These are phyloP conservation scores for Acrobasis repandana DNA, from an alignment of 2,888 invertebrate genomes.

Conservation along the genomic window DNA sequence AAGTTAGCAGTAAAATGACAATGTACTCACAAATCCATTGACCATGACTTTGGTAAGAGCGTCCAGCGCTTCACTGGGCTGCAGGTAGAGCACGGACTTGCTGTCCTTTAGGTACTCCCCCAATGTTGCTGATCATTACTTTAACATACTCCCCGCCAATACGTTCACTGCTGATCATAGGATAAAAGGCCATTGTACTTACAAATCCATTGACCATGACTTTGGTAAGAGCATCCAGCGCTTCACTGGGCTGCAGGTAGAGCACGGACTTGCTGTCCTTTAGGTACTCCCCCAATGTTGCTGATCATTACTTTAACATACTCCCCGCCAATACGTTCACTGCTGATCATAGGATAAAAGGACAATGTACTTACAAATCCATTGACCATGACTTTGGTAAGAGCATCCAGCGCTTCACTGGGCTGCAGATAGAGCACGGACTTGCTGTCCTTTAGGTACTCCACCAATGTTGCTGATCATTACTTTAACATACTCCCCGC, in stretches of 20 bases:
- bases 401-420: slow-evolving; percentile 92
- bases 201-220: slow-evolving; percentile 96
- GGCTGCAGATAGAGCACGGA: slow-evolving; percentile 93
- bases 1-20: too few species aligned
- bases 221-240: slow-evolving; percentile 93
- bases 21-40: slow-evolving; percentile 91
- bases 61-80: slow-evolving; percentile 93
- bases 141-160: too few species aligned
- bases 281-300: too few species aligned
- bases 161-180: too few species aligned
- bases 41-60: slow-evolving; percentile 96
- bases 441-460: too few species aligned
- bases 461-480: too few species aligned
- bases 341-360: too few species aligned
- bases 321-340: too few species aligned
- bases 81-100: slow-evolving; percentile 95
- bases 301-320: slow-evolving; percentile 95
- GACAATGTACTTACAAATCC: slow-evolving; percentile 90
- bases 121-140: slow-evolving; percentile 78
- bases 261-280: slow-evolving; percentile 96
- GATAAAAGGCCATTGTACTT: slow-evolving; percentile 78
- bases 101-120: slow-evolving; percentile 90
- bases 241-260: slow-evolving; percentile 93
- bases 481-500: too few species aligned
- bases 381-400: slow-evolving; percentile 96